phyloP scores from a whole-genome alignment of 2,797 vertebrate genomes.

The Pseudocheirus occidentalis region DNA sequence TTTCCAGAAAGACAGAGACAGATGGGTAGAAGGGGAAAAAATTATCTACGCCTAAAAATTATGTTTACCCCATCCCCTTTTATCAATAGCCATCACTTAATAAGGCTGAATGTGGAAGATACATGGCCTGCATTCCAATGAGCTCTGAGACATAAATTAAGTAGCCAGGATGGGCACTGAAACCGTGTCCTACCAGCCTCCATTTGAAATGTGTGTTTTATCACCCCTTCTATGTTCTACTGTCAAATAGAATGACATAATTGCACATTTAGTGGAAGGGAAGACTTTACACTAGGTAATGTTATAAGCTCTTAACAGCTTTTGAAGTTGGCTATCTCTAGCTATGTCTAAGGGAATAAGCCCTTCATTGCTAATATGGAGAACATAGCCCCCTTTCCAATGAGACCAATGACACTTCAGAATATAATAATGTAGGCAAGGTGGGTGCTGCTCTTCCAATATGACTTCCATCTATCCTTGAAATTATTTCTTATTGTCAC shows the following conservation, averaged over 20 bases:
- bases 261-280: conserved; percentile 52
- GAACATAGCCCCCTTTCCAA: background rate
- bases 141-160: conserved; percentile 73
- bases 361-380: background rate
- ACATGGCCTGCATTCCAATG: conserved; percentile 48
- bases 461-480: background rate
- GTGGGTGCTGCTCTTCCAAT: background rate
- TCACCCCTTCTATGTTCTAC: conserved; percentile 61
- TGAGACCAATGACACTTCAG: background rate
- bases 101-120: background rate
- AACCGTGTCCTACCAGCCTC: conserved; percentile 49
- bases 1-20: background rate
- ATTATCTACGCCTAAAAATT: background rate
- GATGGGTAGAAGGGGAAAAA: background rate
- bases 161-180: conserved; percentile 68
- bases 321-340: background rate
- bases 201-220: conserved; percentile 67
- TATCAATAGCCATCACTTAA: background rate
- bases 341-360: background rate
- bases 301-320: background rate
- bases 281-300: background rate
- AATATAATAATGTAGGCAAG: background rate
- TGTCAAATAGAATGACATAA: conserved; percentile 60
- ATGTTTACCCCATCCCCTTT: background rate
- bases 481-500: background rate